Percentiles rank a stretch among this genome's conserved stretches.
These are phyloP conservation scores for Acanthopagrus latus DNA, from an alignment of 2,797 vertebrate genomes.

Conservation along the genomic window DNA sequence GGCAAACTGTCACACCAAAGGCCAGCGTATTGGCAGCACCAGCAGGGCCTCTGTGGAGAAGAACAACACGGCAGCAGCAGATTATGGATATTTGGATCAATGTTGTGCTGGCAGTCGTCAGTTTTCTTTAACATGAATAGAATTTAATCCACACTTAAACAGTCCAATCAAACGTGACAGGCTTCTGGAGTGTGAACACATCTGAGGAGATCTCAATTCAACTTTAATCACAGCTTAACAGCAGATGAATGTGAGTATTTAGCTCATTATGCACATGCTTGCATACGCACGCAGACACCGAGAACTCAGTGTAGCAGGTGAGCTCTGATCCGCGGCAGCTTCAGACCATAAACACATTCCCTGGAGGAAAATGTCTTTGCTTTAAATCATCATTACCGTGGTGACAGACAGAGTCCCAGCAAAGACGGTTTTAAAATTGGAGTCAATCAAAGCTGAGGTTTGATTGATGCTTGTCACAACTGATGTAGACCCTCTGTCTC, in stretches of 20 bases:
- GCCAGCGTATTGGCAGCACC: slow-evolving; percentile 20
- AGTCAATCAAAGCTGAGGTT: slow-evolving; percentile 69
- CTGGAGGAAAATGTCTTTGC: slow-evolving; percentile 26
- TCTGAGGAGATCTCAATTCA: slow-evolving; percentile 28
- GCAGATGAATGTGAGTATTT: slow-evolving; percentile 26
- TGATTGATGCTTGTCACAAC: slow-evolving; percentile 73
- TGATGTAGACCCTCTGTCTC: slow-evolving; percentile 56
- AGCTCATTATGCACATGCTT: slow-evolving; percentile 43
- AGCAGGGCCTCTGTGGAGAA: slow-evolving; percentile 21
- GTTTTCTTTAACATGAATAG: slow-evolving; percentile 52
- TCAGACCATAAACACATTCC: slow-evolving; percentile 62
- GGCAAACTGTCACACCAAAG: slow-evolving; percentile 64
- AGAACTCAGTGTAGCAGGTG: slow-evolving; percentile 31
- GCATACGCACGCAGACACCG: background rate
- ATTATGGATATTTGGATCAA: slow-evolving; percentile 63
- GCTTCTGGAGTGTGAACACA: slow-evolving; percentile 48
- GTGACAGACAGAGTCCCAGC: slow-evolving; percentile 58
- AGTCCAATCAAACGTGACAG: slow-evolving; percentile 50
- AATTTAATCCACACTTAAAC: slow-evolving; percentile 46
- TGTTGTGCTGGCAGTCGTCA: slow-evolving; percentile 43
- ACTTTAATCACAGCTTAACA: slow-evolving; percentile 41
- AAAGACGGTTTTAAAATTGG: slow-evolving; percentile 43
- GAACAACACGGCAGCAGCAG: slow-evolving; percentile 18
- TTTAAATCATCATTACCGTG: slow-evolving; percentile 71
- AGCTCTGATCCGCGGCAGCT: slow-evolving; percentile 46